Base-by-base conservation (phyloP, 2,797 vertebrate species). In the Perodicticus potto region DNA sequence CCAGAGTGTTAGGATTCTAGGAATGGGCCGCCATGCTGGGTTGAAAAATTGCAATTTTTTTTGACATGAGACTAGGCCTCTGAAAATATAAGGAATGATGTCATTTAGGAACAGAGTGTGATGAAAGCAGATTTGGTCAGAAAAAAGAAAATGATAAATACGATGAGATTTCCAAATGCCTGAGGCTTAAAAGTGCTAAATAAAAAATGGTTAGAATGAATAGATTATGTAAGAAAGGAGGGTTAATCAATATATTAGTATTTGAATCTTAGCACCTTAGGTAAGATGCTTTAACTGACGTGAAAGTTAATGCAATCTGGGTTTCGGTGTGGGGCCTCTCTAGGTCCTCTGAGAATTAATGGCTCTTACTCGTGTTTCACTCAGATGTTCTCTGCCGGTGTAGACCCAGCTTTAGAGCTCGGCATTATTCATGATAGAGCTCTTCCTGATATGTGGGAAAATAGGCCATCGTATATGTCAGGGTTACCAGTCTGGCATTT, bases 401-500 rank as follows among this genome's bases (percentile, higher is more conserved):
- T 37, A 73, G 25, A 82, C 16, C 29, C 7, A 40, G 43, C 13
- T 63, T 88, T 78, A 37, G 61, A 83, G 4, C 73, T 69, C 25
- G 65, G 40, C 63, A 27, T 84, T 95, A 55, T 93, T 92, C n/a
- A 74, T 40, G 59, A 32, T 1, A 9, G 43, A 74, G 16, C 1
- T 91, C 12, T 94, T 85, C 74, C 37, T 59, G 14, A 32, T 57
- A 72, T 5, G 22, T 1, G 29, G 72, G 29, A 65, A 93, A 94
- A 93, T 22, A 76, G 67, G 13, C 55, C 27, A 76, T 29, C 72
- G 84, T 84, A 65, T n/a, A 80, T 95, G 29, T 86, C 61, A 61
- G 22, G 2, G 49, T 27, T 87, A 57, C 8, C n/a, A 59, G 40
- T 82, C 90, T 91, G 61, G 65, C 27, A 78, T 57, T 59, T 59